Evolutionary conservation across 2,888 invertebrate genomes (phyloP), one percentile per base, ranked within the genome.

Genomic region (Nymphalis polychloros): DNA sequence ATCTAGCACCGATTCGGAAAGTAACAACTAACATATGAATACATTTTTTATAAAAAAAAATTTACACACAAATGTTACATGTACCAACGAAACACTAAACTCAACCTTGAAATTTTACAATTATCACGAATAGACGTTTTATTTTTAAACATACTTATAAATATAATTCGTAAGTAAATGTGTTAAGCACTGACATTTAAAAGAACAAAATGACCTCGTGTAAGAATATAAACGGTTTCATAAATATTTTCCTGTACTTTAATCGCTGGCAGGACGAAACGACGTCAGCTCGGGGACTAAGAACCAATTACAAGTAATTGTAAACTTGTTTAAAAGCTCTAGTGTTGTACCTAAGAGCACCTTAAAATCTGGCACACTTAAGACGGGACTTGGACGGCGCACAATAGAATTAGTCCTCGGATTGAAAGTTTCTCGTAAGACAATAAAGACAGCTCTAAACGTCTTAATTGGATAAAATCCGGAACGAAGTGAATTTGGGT

Each of bases 341-440:
- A 47, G 64, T 68, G 68, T 55, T 55, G 68, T 67, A 70, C 65
- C 63, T 65, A 60, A 69, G 60, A 72, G 65, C 64, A 70, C 67
- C 72, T 70, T 72, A 68, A 63, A 72, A 72, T 70, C 67, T 68
- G 70, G 67, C 68, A 55, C 65, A 65, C 27, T 69, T 63, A 72
- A 68, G 59, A 65, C 63, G 63, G 55, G 68, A 60, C 59, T 71
- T 66, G 64, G 72, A 59, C 49, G 49, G 52, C 63, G 67, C 63
- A 70, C 70, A 68, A 70, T 70, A 57, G 70, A 72, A 72, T 72
- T 72, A 72, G 72, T 70, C 67, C 64, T 60, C 55, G 70, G 67
- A 65, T 67, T 62, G 64, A 68, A 72, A 72, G 67, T 72, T 72
- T 67, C 65, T 57, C 53, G 65, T 67, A 59, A 65, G 67, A 68